Evolutionary conservation across 1,140 invertebrate species (phyloP), one percentile per base, ranked within the genome.

Genomic region (Lepidotrigona ventralis): DNA sequence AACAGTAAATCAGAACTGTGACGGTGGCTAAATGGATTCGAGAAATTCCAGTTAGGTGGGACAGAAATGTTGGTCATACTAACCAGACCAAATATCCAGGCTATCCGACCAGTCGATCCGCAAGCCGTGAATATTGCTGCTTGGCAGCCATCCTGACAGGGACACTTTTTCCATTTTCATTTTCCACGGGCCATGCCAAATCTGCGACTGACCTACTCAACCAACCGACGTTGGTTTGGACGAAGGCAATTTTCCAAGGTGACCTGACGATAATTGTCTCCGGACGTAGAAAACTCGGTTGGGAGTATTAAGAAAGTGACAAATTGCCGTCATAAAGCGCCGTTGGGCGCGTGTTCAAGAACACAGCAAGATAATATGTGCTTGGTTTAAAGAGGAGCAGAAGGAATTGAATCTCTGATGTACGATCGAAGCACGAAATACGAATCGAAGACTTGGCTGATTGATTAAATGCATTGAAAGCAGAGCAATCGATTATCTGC

Each of bases 101-200:
- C 39, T 71, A 87, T 85, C 64, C 79, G 33, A 70, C n/a, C 26
- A 15, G n/a, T 70, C 85, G 80, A 88, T 87, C 84, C 82, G 63
- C n/a, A 79, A 63, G 63, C 70, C 53, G 54, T 81, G 81, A 69
- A 79, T 82, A 77, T 80, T 63, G 83, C 53, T 86, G 79, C 82
- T 91, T 92, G 91, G 89, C 90, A 89, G 71, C 80, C 39, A 86
- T 91, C 85, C 89, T 90, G 85, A 86, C 86, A 79, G 68, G 73
- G 56, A 86, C 74, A 84, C 81, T 87, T 90, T 87, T 87, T 56
- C 56, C 69, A 46, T 66, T 78, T 82, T 66, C 75, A 11, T 72
- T 75, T 68, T 54, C 26, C 58, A 29, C 75, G 64, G 8, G 21
- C n/a, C 15, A 66, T 64, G 87, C 86, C 86, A 87, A 85, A 77